Percentiles rank a stretch among this genome's conserved stretches.
Evolutionary conservation across 2,113 vertebrate genomes (phyloP).

Genomic region (Rhinoptilus africanus): DNA sequence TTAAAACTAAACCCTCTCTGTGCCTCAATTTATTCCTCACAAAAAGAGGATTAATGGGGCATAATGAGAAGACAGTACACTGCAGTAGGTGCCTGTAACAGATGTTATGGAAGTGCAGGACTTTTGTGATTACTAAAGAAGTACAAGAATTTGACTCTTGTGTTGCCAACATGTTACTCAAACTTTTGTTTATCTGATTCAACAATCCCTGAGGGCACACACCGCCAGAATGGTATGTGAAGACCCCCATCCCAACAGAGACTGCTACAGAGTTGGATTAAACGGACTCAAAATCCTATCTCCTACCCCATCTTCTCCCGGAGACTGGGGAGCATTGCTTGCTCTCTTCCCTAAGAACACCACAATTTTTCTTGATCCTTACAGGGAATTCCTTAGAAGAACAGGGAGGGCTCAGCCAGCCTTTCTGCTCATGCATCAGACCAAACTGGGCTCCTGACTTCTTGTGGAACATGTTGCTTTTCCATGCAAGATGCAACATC

Average conservation of each 20-base stretch:
- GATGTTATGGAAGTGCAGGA: not conserved
- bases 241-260: not conserved
- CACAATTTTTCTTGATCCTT: not conserved
- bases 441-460: not conserved
- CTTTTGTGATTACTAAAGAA: not conserved
- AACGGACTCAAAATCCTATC: not conserved
- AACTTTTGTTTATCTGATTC: not conserved
- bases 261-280: not conserved
- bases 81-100: not conserved
- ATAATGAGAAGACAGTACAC: not conserved
- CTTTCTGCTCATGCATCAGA: not conserved
- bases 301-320: not conserved
- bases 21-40: not conserved
- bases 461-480: not conserved
- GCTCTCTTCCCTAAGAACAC: not conserved
- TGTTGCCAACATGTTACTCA: not conserved
- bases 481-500: not conserved
- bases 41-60: constrained; percentile 9
- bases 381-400: not conserved
- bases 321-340: not conserved
- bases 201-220: not conserved
- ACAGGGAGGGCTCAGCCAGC: not conserved
- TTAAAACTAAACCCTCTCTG: not conserved
- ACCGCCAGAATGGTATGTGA: not conserved
- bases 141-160: not conserved